Conservation (phyloP, 1,140 invertebrate species). For the Drosophila willistoni region DNA sequence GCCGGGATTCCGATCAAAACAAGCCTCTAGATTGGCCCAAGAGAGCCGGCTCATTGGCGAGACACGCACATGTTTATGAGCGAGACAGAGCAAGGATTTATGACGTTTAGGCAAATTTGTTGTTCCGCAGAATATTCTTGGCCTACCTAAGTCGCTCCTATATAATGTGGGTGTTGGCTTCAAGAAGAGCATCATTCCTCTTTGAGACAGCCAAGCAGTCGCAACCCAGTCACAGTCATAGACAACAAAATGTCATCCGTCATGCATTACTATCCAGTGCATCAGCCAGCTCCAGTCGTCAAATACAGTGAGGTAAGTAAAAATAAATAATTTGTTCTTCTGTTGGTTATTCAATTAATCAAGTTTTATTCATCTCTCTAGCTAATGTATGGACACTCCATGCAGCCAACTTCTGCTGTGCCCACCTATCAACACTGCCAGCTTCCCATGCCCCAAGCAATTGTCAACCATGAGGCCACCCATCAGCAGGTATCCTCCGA, state of each 20-base stretch:
- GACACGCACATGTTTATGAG: slow-evolving; percentile 18
- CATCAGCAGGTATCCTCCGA: slow-evolving; percentile 66
- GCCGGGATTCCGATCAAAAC: slow-evolving; percentile 74
- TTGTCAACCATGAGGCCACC: slow-evolving; percentile 20
- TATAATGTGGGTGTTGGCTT: slow-evolving; percentile 48
- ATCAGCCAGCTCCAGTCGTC: slow-evolving; percentile 50
- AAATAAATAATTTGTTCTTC: not conserved
- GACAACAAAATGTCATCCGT: slow-evolving; percentile 66
- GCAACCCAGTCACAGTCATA: slow-evolving; percentile 2
- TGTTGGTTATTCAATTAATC: not conserved
- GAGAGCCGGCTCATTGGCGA: slow-evolving; percentile 6
- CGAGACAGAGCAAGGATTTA: slow-evolving; percentile 62
- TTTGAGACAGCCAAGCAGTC: slow-evolving; percentile 41
- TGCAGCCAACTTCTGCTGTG: slow-evolving; percentile 25
- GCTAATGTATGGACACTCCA: slow-evolving; percentile 51
- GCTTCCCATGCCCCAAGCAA: slow-evolving; percentile 21
- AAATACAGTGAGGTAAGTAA: slow-evolving; percentile 67
- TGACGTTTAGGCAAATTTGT: slow-evolving; percentile 78
- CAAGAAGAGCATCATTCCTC: slow-evolving; percentile 48
- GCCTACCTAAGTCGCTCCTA: slow-evolving; percentile 57
- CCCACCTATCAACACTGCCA: slow-evolving; percentile 38
- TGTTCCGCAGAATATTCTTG: slow-evolving; percentile 22
- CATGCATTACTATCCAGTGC: slow-evolving; percentile 79
- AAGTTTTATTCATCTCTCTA: not conserved
- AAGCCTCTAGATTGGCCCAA: slow-evolving; percentile 70